Evolutionary conservation across 1,140 invertebrate species (phyloP).

Genomic region (Aplysia californica): DNA sequence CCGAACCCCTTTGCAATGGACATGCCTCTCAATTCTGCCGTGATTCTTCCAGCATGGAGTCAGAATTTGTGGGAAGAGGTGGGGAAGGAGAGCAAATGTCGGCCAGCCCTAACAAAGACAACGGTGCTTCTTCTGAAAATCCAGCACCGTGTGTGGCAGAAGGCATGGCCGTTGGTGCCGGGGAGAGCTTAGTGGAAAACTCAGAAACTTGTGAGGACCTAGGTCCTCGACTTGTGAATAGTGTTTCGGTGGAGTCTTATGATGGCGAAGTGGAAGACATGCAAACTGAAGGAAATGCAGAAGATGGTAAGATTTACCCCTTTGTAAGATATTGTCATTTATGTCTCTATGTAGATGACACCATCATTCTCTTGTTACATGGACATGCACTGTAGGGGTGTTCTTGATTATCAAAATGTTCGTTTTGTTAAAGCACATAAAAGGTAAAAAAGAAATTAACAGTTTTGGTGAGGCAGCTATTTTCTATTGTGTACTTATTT

Average conservation of each 20-base stretch:
- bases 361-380: no score
- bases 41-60: neutral
- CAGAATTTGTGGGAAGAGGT: neutral
- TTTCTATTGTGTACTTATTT: no score
- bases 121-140: neutral
- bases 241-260: slow-evolving; percentile 36
- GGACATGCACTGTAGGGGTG: no score
- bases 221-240: slow-evolving; percentile 14
- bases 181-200: slow-evolving; percentile 4
- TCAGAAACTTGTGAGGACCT: no score
- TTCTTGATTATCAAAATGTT: no score
- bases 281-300: slow-evolving; percentile 24
- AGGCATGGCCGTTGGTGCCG: slow-evolving; percentile 6
- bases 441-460: no score
- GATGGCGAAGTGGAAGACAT: slow-evolving; percentile 28
- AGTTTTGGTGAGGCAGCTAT: no score
- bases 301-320: slow-evolving; percentile 27
- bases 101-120: neutral
- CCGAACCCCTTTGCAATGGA: slow-evolving; percentile 12
- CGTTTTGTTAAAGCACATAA: no score
- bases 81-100: neutral
- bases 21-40: slow-evolving; percentile 13
- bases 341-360: no score
- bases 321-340: no score
- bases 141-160: slow-evolving; percentile 4